These are phyloP conservation scores for Coturnix japonica DNA, from an alignment of 2,113 vertebrate genomes.

Conservation along the genomic window DNA sequence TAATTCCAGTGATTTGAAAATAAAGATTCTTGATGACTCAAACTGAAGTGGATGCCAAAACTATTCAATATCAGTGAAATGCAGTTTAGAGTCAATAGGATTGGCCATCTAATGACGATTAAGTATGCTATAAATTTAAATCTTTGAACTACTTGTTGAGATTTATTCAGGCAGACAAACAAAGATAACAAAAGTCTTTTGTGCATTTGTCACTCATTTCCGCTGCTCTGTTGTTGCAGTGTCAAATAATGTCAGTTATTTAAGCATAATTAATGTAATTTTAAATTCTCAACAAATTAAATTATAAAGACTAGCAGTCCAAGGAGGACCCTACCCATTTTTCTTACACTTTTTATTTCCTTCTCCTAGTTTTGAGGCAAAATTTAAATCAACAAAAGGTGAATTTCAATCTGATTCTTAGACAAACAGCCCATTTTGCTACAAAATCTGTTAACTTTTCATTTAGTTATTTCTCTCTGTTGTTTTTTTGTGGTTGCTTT, in stretches of 20 bases:
- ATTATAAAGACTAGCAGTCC: constrained; percentile 82
- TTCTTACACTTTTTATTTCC: constrained; percentile 46
- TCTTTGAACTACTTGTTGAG: constrained; percentile 87
- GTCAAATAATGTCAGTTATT: constrained; percentile 90
- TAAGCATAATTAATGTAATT: constrained; percentile 89
- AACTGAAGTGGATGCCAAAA: constrained; percentile 70
- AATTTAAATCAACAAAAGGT: constrained; percentile 71
- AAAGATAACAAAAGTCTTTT: constrained; percentile 90
- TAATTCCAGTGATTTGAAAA: constrained; percentile 68
- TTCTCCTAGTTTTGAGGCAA: constrained; percentile 60
- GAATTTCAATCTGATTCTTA: constrained; percentile 56
- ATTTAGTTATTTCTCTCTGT: background rate
- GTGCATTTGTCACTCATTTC: constrained; percentile 86
- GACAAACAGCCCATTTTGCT: constrained; percentile 37
- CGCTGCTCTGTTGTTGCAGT: constrained; percentile 82
- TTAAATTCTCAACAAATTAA: constrained; percentile 90
- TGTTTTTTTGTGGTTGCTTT: no score
- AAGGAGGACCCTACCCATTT: constrained; percentile 77
- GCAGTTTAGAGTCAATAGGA: constrained; percentile 73
- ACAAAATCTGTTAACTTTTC: constrained; percentile 29
- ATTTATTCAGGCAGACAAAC: constrained; percentile 90
- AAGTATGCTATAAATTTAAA: constrained; percentile 86
- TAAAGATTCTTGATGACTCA: constrained; percentile 69
- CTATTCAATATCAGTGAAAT: constrained; percentile 77
- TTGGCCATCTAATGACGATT: constrained; percentile 82